These are phyloP conservation scores for Meteorus sp. DNA, from an alignment of 1,140 invertebrate genomes.

Conservation along the genomic window DNA sequence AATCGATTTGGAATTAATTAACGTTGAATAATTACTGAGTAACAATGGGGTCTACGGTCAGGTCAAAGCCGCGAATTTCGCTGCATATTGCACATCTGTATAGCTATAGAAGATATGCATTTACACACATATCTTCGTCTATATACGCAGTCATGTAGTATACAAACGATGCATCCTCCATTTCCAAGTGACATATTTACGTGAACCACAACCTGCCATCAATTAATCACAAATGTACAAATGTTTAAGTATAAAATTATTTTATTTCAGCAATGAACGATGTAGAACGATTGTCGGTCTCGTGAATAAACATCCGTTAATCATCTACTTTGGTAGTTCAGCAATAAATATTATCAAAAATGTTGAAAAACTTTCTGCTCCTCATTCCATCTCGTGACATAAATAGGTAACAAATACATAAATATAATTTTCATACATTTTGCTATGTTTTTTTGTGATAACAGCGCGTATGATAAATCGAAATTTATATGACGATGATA, in stretches of 20 bases:
- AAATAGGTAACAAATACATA: too few relatives aligned
- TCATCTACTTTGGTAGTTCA: not conserved
- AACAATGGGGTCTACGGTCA: not conserved
- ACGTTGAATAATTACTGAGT: slow-evolving; percentile 21
- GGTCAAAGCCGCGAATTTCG: not conserved
- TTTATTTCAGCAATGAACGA: not conserved
- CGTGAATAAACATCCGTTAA: not conserved
- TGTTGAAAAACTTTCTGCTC: too few relatives aligned
- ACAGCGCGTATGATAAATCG: too few relatives aligned
- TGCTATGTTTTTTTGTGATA: too few relatives aligned
- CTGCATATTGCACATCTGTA: not conserved
- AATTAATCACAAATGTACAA: not conserved
- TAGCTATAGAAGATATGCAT: not conserved
- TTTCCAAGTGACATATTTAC: slow-evolving; percentile 5
- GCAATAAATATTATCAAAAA: too few relatives aligned
- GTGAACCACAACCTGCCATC: not conserved
- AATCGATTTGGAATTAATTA: slow-evolving; percentile 26
- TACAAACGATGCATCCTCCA: not conserved
- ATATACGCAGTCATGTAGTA: not conserved
- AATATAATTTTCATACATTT: too few relatives aligned
- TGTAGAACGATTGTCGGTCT: slow-evolving; percentile 6
- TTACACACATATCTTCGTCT: not conserved
- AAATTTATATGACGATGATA: too few relatives aligned
- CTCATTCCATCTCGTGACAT: too few relatives aligned
- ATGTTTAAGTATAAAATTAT: not conserved